Evolutionary conservation across 1,140 invertebrate genomes (phyloP).

Genomic region (Onthophagus taurus): DNA sequence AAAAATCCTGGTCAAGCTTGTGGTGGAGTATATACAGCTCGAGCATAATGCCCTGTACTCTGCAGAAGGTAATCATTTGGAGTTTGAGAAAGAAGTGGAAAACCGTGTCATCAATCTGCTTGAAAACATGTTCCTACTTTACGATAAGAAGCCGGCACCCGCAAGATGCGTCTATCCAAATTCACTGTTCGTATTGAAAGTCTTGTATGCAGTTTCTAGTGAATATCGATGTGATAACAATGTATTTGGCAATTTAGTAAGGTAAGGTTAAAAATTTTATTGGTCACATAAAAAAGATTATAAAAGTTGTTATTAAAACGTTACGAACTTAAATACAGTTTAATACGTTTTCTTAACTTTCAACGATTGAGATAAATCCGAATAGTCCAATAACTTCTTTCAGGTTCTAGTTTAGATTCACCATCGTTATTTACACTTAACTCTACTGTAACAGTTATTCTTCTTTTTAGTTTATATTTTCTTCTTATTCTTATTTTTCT

Average conservation of each 20-base stretch:
- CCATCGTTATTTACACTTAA: too few relatives aligned
- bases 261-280: background rate
- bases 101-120: background rate
- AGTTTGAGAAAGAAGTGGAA: conserved; percentile 15
- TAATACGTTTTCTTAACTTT: too few relatives aligned
- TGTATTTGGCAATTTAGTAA: conserved; percentile 4
- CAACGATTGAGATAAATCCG: too few relatives aligned
- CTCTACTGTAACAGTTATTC: too few relatives aligned
- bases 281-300: background rate
- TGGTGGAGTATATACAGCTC: conserved; percentile 11
- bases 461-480: too few relatives aligned
- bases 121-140: background rate
- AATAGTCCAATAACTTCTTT: too few relatives aligned
- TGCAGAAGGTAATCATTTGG: conserved; percentile 1
- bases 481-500: too few relatives aligned
- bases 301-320: background rate
- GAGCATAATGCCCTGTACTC: conserved; percentile 10
- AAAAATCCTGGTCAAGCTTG: background rate
- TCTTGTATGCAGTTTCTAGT: background rate
- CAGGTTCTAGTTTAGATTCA: too few relatives aligned
- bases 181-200: background rate
- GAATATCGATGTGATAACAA: background rate
- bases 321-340: too few relatives aligned
- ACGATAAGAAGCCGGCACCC: too few relatives aligned
- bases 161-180: background rate